These are phyloP conservation scores for Ips nitidus DNA, from an alignment of 1,140 invertebrate genomes.

Conservation along the genomic window DNA sequence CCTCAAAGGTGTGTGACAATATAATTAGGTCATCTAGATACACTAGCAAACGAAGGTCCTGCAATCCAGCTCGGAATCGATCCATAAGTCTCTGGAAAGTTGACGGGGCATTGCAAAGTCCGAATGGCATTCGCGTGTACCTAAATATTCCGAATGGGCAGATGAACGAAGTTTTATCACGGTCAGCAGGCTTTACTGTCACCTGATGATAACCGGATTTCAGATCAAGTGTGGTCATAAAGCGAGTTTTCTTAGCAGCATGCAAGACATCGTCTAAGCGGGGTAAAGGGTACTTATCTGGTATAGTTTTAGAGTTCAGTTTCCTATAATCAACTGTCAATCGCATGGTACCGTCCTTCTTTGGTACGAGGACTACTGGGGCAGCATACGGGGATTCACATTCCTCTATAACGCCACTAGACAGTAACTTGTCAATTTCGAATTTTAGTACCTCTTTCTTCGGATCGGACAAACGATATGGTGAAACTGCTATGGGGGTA, in stretches of 20 bases:
- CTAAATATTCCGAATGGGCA: constrained; percentile 43
- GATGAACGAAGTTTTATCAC: constrained; percentile 54
- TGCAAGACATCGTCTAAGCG: no score
- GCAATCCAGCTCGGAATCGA: constrained; percentile 21
- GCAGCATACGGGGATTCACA: constrained; percentile 4
- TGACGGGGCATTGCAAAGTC: constrained; percentile 48
- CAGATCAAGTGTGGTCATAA: constrained; percentile 49
- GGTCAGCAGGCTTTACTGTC: constrained; percentile 43
- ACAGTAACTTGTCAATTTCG: constrained; percentile 6
- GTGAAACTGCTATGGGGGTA: no score
- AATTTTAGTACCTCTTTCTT: no score
- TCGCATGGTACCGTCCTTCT: background rate
- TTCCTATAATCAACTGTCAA: constrained; percentile 5
- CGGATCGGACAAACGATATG: no score
- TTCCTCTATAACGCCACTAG: no score
- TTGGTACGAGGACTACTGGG: no score
- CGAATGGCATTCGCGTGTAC: constrained; percentile 50
- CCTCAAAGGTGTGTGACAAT: constrained; percentile 12
- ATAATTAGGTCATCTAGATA: constrained; percentile 27
- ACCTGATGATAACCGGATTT: constrained; percentile 56
- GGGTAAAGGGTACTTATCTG: no score
- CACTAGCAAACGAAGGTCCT: constrained; percentile 14
- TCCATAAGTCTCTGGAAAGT: constrained; percentile 54
- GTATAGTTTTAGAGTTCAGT: constrained; percentile 38
- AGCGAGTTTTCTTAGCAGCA: no score